These are phyloP conservation scores for Bombus superbus DNA, from an alignment of 1,140 invertebrate genomes.

Conservation along the genomic window DNA sequence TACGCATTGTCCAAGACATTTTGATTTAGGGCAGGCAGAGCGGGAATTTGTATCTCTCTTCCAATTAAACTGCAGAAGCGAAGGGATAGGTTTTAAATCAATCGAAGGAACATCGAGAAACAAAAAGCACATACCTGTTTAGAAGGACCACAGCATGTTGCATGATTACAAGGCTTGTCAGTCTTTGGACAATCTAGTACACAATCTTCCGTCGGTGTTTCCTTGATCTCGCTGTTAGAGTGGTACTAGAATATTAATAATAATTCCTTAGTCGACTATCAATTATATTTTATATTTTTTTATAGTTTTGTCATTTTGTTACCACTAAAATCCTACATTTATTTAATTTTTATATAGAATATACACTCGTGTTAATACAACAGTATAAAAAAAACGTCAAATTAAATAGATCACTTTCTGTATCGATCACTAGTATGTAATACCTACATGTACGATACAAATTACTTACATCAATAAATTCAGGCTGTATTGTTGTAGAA, in stretches of 20 bases:
- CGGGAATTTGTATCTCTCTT: slow-evolving; percentile 64
- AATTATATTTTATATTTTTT: no score
- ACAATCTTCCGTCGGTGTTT: slow-evolving; percentile 86
- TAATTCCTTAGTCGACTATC: no score
- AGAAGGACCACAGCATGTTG: slow-evolving; percentile 91
- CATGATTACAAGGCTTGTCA: slow-evolving; percentile 91
- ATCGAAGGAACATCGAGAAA: not conserved
- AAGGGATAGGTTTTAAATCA: slow-evolving; percentile 7
- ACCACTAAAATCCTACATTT: no score
- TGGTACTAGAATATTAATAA: slow-evolving; percentile 78
- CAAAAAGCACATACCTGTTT: slow-evolving; percentile 83
- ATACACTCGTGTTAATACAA: not conserved
- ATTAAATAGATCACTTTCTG: no score
- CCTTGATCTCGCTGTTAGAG: slow-evolving; percentile 82
- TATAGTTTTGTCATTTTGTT: no score
- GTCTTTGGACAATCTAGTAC: slow-evolving; percentile 94
- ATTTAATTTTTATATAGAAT: not conserved
- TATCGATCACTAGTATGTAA: not conserved
- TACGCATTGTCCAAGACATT: slow-evolving; percentile 71
- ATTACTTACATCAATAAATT: slow-evolving; percentile 87
- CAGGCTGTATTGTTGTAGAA: slow-evolving; percentile 96
- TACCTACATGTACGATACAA: slow-evolving; percentile 18
- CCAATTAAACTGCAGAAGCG: slow-evolving; percentile 60
- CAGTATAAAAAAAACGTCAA: no score
- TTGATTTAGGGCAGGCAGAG: slow-evolving; percentile 53